Percentiles rank a stretch among this genome's conserved stretches.
phyloP scores from a whole-genome alignment of 1,140 invertebrate genomes.

The Nixonia krombeini region DNA sequence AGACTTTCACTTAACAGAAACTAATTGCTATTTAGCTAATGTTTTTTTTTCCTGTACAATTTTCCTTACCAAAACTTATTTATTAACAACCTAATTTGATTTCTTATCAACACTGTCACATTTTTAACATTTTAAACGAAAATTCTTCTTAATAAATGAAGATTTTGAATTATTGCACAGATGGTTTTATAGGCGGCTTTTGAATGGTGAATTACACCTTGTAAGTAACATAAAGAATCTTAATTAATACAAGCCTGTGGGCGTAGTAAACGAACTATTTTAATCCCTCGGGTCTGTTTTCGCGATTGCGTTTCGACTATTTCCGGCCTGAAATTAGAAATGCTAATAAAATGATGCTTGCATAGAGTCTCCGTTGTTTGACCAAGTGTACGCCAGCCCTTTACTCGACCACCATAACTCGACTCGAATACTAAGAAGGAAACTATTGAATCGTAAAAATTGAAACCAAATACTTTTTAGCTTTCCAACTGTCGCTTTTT shows the following conservation, averaged over 20 bases:
- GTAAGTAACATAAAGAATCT: conserved; percentile 56
- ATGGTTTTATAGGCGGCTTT: too few relatives aligned
- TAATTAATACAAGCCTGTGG: conserved; percentile 36
- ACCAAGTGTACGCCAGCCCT: conserved; percentile 56
- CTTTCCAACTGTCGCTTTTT: conserved; percentile 8
- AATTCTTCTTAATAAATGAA: too few relatives aligned
- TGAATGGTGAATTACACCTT: neutral
- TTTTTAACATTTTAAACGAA: too few relatives aligned
- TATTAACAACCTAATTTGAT: too few relatives aligned
- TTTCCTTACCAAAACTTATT: too few relatives aligned
- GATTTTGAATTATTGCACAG: too few relatives aligned
- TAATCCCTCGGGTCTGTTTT: conserved; percentile 62
- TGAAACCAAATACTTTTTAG: conserved; percentile 23
- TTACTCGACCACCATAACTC: conserved; percentile 10
- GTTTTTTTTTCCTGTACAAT: too few relatives aligned
- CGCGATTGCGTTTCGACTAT: conserved; percentile 57
- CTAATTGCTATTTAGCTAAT: too few relatives aligned
- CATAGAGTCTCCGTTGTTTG: conserved; percentile 56
- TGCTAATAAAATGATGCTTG: conserved; percentile 57
- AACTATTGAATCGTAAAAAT: conserved; percentile 30
- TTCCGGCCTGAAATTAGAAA: conserved; percentile 64
- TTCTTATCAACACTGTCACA: too few relatives aligned
- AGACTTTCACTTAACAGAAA: too few relatives aligned
- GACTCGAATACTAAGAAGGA: conserved; percentile 27
- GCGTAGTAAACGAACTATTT: conserved; percentile 48